These are phyloP conservation scores for Muscicapa striata DNA, from an alignment of 2,797 vertebrate species.

Conservation along the genomic window DNA sequence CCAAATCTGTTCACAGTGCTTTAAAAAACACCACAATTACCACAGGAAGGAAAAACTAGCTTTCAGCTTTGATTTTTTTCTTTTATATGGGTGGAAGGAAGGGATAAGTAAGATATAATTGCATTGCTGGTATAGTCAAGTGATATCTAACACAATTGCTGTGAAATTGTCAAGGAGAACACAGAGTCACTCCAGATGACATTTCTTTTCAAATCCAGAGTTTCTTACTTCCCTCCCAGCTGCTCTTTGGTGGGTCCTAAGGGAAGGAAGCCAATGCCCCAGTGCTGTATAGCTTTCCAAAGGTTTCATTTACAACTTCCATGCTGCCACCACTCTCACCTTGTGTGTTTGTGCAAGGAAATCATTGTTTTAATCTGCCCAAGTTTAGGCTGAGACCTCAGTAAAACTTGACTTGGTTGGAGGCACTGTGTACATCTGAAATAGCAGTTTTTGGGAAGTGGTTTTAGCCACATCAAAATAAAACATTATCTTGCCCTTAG, in stretches of 20 bases:
- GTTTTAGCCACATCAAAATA: background rate
- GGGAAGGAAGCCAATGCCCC: background rate
- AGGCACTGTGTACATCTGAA: background rate
- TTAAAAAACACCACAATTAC: background rate
- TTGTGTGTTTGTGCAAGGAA: background rate
- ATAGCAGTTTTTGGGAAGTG: background rate
- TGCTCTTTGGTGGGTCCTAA: background rate
- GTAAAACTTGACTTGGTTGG: background rate
- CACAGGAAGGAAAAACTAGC: background rate
- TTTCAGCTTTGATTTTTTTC: background rate
- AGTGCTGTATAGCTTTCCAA: background rate
- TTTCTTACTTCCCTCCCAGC: background rate
- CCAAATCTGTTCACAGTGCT: background rate
- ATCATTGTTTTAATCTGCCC: fast-evolving
- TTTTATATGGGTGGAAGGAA: background rate
- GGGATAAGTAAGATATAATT: background rate
- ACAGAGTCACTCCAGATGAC: background rate
- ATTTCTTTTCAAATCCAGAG: background rate
- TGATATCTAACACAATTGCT: background rate
- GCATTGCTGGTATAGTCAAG: background rate
- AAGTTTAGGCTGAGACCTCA: background rate
- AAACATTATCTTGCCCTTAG: background rate
- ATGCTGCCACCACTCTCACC: background rate
- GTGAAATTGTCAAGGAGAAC: background rate
- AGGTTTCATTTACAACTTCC: background rate